Percentiles rank a stretch among this genome's conserved stretches.
These are phyloP conservation scores for Sesamia inferens DNA, from an alignment of 2,888 invertebrate species.

Conservation along the genomic window DNA sequence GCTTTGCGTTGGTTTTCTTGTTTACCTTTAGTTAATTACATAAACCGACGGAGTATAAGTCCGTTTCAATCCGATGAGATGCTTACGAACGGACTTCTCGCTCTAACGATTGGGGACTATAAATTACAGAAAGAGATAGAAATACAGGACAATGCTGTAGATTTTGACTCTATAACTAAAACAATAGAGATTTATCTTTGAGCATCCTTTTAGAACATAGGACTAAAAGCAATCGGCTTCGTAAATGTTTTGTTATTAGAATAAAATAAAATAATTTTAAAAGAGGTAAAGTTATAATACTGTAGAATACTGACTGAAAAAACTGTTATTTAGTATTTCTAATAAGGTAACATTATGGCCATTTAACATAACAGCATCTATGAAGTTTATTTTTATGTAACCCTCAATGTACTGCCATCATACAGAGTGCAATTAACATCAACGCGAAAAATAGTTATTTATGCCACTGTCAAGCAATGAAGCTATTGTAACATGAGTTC, in stretches of 20 bases:
- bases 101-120: not conserved
- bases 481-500: no score
- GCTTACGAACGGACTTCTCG: not conserved
- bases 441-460: no score
- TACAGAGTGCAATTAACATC: no score
- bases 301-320: slow-evolving; percentile 14
- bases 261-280: not conserved
- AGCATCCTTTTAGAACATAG: slow-evolving; percentile 1
- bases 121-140: not conserved
- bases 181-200: not conserved
- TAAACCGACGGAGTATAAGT: no score
- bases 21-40: no score
- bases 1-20: no score
- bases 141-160: not conserved
- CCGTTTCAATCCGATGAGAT: not conserved
- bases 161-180: not conserved
- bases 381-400: not conserved
- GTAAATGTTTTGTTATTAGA: slow-evolving; percentile 9
- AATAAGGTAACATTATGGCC: no score
- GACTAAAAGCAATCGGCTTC: slow-evolving; percentile 14
- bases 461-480: no score
- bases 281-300: slow-evolving; percentile 26
- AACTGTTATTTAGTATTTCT: not conserved
- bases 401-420: not conserved
- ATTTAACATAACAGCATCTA: not conserved